Evolutionary conservation across 2,113 vertebrate genomes (phyloP), one percentile per base, ranked within the genome.

Genomic region (Pomatorhinus ruficollis): DNA sequence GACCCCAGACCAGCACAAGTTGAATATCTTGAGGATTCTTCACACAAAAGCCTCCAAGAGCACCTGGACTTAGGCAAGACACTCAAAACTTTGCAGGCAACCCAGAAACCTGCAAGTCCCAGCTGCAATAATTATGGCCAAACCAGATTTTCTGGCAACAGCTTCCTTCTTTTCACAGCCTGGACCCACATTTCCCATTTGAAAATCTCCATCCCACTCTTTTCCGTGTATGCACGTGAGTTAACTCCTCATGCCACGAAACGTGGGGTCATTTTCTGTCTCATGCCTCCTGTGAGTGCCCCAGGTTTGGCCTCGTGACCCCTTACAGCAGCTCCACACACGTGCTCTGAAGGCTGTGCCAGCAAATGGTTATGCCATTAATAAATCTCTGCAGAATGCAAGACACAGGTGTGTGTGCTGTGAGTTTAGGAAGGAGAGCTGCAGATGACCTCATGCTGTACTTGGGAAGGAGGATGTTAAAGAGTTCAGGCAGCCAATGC

Each of bases 381-480:
- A n/a, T 3, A 39, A 39, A 49, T 35, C 44, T 6, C 53, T 49
- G 53, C 66, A 65, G 75, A 79, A 75, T 3, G 28, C 44, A 44
- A 77, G 83, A 20, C 8, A 4, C 81, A 79, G 95, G 83, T 90
- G 87, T 8, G 44, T 7, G 44, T 10, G n/a, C 25, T 40, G 23
- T 3, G 22, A 15, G 11, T 14, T 87, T 83, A 35, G 75, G 89
- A 93, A 92, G 92, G 66, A 45, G 90, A 83, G 65, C 27, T 3
- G 35, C 65, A 52, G 89, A 56, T 69, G 76, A 53, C 20, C 83
- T 93, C 60, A 61, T 27, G 80, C 56, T 28, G 13, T 8, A 20
- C 63, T 81, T 61, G 9, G 50, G 66, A 83, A 92, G 66, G 59
- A 91, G 94, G 83, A 75, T 89, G 81, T 72, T n/a, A 49, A 60